Evolutionary conservation across 2,797 vertebrate species (phyloP), one percentile per base, ranked within the genome.

Genomic region (Percopsis omiscomaycus): DNA sequence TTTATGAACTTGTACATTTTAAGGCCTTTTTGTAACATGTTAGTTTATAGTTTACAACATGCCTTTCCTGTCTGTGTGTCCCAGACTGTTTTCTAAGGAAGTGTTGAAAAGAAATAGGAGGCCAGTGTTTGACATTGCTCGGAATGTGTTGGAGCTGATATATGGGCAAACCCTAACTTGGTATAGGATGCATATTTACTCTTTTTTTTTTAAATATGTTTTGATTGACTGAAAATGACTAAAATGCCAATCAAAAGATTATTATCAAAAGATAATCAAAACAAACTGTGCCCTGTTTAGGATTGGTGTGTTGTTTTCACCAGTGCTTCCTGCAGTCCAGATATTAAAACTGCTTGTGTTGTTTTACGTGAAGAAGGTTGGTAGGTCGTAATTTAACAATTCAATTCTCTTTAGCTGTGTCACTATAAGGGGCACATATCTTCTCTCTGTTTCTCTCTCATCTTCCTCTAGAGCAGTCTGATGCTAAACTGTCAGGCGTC

Each of bases 161-260:
- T 96, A 96, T 0, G 95, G 95, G 66, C 96, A 97, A 90, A 96
- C 93, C 0, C 86, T 98, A 55, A 94, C 89, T 57, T 98, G 95
- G 95, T 96, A 66, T 59, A 52, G 29, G 10, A 46, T n/a, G 37
- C 37, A 42, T 14, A 32, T 56, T 4, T 4, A 11, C 6, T 22
- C 13, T 42, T 8, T 8, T 27, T 47, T 28, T 8, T 8, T 27
- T 47, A n/a, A 42, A 42, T 42, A 9, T 4, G 9, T 42, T 42
- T 42, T 42, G 37, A 42, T 42, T 2, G 37, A 42, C 9, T 42
- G 37, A 42, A 42, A 42, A 10, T 42, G 1, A 42, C 37, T 42
- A 37, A 49, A 52, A 54, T 11, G 12, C 37, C 4, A 56, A 30
- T 30, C 6, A 28, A 22, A 22, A 45, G 57, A 16, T 37, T 29